A percentile compares a stretch with the other conserved stretches of the same genome.
phyloP scores from a whole-genome alignment of 2,113 vertebrate genomes.

The Ariopsis seemanni region DNA sequence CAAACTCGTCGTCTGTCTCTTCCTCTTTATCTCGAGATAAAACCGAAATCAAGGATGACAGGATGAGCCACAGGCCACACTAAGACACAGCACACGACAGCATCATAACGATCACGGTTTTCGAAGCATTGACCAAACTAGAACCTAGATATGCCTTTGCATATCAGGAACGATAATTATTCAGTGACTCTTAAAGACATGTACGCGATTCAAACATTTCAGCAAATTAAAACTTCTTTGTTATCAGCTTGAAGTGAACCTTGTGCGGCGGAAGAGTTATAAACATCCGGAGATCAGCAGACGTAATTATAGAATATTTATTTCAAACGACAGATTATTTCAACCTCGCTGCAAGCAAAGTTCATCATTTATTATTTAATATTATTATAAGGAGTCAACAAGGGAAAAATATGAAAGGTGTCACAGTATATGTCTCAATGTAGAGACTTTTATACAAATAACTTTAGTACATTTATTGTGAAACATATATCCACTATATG shows the following conservation, averaged over 20 bases:
- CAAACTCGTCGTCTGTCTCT: not conserved
- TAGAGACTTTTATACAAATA: not conserved
- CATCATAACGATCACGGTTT: no score
- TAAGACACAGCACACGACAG: slow-evolving; percentile 22
- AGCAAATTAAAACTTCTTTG: not conserved
- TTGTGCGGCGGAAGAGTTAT: not conserved
- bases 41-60: not conserved
- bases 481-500: not conserved
- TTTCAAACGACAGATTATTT: not conserved
- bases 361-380: not conserved
- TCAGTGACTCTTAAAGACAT: no score
- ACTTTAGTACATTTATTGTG: no score
- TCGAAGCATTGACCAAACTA: not conserved
- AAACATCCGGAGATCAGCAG: not conserved
- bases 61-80: not conserved
- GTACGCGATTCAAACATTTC: not conserved
- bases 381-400: not conserved
- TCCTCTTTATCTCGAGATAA: slow-evolving; percentile 3
- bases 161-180: slow-evolving; percentile 48
- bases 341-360: not conserved
- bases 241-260: slow-evolving; percentile 1
- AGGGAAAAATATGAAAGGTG: no score
- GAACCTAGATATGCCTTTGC: not conserved
- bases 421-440: no score
- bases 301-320: not conserved